Conservation (phyloP, 2,113 vertebrate species). For the Toxotes chatareus region DNA sequence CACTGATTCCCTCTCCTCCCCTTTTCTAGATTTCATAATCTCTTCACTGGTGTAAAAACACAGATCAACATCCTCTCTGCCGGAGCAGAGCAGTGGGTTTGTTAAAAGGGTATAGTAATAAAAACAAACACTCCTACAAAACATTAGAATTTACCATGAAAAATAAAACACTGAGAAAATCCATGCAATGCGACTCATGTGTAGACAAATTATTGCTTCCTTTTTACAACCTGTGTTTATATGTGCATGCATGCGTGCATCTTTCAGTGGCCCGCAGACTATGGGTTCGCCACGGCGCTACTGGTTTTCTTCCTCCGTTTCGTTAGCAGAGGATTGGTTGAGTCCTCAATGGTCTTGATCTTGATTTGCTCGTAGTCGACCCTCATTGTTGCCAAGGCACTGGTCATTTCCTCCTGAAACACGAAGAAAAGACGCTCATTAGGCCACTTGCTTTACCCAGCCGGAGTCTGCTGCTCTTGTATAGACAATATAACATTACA, state of each 20-base stretch:
- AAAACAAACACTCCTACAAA: slow-evolving; percentile 80
- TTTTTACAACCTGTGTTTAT: slow-evolving; percentile 82
- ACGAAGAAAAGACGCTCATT: background rate
- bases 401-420: slow-evolving; percentile 98
- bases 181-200: slow-evolving; percentile 68
- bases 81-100: slow-evolving; percentile 50
- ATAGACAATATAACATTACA: background rate
- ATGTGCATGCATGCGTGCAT: slow-evolving; percentile 61
- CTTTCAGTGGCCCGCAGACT: slow-evolving; percentile 81
- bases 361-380: slow-evolving; percentile 98
- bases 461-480: background rate
- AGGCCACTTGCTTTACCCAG: background rate
- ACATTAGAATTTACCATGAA: slow-evolving; percentile 74
- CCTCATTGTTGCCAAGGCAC: slow-evolving; percentile 97
- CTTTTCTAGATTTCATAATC: slow-evolving; percentile 63
- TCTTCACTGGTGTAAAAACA: slow-evolving; percentile 73
- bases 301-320: slow-evolving; percentile 95
- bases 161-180: slow-evolving; percentile 76
- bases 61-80: slow-evolving; percentile 50
- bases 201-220: slow-evolving; percentile 89
- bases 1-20: slow-evolving; percentile 10
- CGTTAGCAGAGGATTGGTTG: slow-evolving; percentile 94
- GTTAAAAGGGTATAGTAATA: slow-evolving; percentile 80
- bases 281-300: slow-evolving; percentile 69
- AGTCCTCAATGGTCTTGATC: slow-evolving; percentile 98